Evolutionary conservation across 1,140 invertebrate species (phyloP).

Genomic region (Oryctes rhinoceros): DNA sequence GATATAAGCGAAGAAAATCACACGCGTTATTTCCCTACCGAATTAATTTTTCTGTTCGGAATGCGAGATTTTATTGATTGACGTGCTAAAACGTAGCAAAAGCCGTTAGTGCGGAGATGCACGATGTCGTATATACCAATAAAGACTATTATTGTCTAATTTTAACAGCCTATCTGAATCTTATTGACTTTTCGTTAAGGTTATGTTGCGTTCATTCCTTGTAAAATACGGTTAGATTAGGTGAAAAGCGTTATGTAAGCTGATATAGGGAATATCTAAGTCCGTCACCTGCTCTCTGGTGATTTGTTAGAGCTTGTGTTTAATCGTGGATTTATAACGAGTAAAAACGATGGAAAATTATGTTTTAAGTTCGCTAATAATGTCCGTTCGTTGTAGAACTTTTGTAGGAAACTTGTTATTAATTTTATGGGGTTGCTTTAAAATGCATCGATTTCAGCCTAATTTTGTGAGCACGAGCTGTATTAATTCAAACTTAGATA

Average conservation of each 20-base stretch:
- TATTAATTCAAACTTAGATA: too few species aligned
- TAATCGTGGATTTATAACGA: too few species aligned
- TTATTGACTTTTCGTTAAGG: slow-evolving; percentile 39
- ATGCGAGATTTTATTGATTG: slow-evolving; percentile 45
- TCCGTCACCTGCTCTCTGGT: too few species aligned
- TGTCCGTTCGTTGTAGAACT: too few species aligned
- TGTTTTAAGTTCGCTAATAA: too few species aligned
- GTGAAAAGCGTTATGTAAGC: background rate
- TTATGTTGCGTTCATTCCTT: background rate
- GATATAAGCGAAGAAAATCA: background rate
- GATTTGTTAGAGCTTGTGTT: too few species aligned
- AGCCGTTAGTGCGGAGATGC: slow-evolving; percentile 43
- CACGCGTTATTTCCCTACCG: background rate
- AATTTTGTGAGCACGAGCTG: too few species aligned
- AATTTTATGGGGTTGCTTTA: too few species aligned
- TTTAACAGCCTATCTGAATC: slow-evolving; percentile 15
- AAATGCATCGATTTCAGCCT: too few species aligned
- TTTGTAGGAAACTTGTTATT: too few species aligned
- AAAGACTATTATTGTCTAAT: slow-evolving; percentile 37
- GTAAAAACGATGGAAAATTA: too few species aligned
- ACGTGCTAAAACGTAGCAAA: slow-evolving; percentile 40
- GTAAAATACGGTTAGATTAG: background rate
- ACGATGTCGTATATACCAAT: slow-evolving; percentile 41
- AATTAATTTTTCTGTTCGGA: slow-evolving; percentile 24
- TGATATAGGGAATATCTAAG: background rate